Conservation (phyloP, 92 coral and sea anemone genomes). For the Porites lobata region DNA sequence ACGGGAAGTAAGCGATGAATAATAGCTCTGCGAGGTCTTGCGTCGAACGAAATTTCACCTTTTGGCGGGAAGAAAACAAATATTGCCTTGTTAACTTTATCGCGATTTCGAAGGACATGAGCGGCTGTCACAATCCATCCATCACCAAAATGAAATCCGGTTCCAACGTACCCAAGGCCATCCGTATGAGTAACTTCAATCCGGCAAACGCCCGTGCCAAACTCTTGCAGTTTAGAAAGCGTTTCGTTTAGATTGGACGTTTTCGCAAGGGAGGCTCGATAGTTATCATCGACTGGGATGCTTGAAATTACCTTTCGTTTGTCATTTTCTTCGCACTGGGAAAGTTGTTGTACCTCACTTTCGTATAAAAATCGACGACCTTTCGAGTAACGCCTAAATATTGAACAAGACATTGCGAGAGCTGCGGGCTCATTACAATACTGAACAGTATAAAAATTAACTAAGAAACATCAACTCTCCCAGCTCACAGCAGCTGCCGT, state of each 20-base stretch:
- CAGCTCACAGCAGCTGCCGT: constrained; percentile 42
- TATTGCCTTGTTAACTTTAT: constrained; percentile 71
- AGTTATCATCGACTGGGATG: constrained; percentile 74
- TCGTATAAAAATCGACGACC: constrained; percentile 81
- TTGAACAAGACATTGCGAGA: constrained; percentile 69
- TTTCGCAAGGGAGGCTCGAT: constrained; percentile 64
- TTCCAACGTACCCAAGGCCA: constrained; percentile 62
- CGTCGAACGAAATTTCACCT: constrained; percentile 57
- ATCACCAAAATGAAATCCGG: constrained; percentile 84
- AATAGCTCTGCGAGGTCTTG: constrained; percentile 81
- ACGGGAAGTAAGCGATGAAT: constrained; percentile 86
- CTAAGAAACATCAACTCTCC: neutral
- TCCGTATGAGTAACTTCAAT: constrained; percentile 67
- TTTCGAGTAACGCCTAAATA: constrained; percentile 60
- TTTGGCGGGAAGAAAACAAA: constrained; percentile 69
- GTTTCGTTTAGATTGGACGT: constrained; percentile 56
- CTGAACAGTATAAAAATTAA: constrained; percentile 10
- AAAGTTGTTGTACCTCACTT: constrained; percentile 72
- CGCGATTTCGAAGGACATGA: constrained; percentile 82
- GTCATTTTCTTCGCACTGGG: constrained; percentile 63
- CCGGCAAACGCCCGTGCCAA: constrained; percentile 84
- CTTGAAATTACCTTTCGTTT: constrained; percentile 67
- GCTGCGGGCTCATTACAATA: constrained; percentile 36
- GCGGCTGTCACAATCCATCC: constrained; percentile 89
- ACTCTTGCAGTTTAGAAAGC: constrained; percentile 65